Base-by-base conservation (phyloP, 2,797 vertebrate genomes). In the Potorous gilbertii region DNA sequence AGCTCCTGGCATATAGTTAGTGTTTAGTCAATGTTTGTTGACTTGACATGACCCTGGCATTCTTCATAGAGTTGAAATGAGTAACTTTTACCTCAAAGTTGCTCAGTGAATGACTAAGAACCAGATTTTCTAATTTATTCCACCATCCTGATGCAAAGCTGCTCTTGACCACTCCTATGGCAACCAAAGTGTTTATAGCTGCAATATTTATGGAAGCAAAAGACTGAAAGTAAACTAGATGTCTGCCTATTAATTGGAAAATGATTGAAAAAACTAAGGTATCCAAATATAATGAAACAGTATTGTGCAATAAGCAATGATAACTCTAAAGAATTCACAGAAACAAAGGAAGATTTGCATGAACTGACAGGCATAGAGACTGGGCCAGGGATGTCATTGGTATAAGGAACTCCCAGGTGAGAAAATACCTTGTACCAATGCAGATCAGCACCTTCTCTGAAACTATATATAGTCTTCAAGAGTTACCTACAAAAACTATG, bases 61-160 rank as follows among this genome's bases (percentile, higher is more conserved):
- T 94, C 95, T 29, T 92, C 57, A 91, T 28, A 40, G 28, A 57
- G 74, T 93, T 92, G 52, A 96, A 50, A 74, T 55, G 1, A 1
- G 81, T 52, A 90, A 56, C 50, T 31, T 94, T 54, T 89, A 50
- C 21, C 29, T 28, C 34, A 93, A 56, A 91, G n/a, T 46, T 81
- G 8, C 24, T 50, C 89, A 93, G 89, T 54, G 29, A 31, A 55
- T 74, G 46, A 87, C 55, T 55, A 13, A 55, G 93, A 54, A 92
- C 0, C 0, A 54, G 13, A 0, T 28, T 31, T 3, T 92, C 92
- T 92, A 55, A 62, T 54, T 92, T 81, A 31, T 16, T 81, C 13
- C n/a, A 29, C 54, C 54, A 54, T 40, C 56, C 54, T 90, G 1
- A 56, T 11, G 91, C 59, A 74, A 34, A 90, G 21, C 90, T 57